Base-by-base conservation (phyloP, 2,797 vertebrate species). In the Aphelocoma californica region DNA sequence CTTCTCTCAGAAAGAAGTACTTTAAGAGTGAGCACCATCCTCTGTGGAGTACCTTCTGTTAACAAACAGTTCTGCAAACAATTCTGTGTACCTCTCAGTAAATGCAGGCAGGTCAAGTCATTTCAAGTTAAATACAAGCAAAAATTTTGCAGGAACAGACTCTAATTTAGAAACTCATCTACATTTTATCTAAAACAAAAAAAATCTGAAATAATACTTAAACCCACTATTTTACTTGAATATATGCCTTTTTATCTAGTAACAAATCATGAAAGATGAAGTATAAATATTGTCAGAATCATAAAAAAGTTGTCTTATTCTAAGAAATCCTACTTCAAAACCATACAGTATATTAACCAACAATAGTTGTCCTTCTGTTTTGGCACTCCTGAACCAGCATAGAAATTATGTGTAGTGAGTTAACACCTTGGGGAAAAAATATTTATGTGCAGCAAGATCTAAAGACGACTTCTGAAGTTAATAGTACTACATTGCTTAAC, bases 261-360 rank as follows among this genome's bases (percentile, higher is more conserved):
- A 94, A 95, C 95, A 95, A 95, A 96, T 87, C 95, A 93, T 87
- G 89, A 96, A 94, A 93, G 70, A 92, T 91, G 67, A 93, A 94
- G 77, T 97, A 97, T 97, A 97, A 97, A 98, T 97, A 97, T 73
- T 82, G 81, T 91, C 93, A 95, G 96, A 90, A 72, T 96, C 72
- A 95, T 97, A 96, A 96, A 97, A 97, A 98, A 96, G 34, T 90
- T 86, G 28, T 93, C 80, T 93, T 95, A 94, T 57, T 97, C 93
- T 97, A 97, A 97, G 96, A 96, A 98, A 97, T 88, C 71, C 88
- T 94, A 95, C 93, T 95, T 97, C 82, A 96, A 97, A 97, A 82
- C 65, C 29, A 3, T 96, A 96, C 67, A 95, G 67, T 86, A 90
- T 86, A 72, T 96, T 92, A 93, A 80, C 74, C 44, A 69, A 77